These are phyloP conservation scores for Platyscelio sp. DNA, from an alignment of 2,888 invertebrate genomes.

Conservation along the genomic window DNA sequence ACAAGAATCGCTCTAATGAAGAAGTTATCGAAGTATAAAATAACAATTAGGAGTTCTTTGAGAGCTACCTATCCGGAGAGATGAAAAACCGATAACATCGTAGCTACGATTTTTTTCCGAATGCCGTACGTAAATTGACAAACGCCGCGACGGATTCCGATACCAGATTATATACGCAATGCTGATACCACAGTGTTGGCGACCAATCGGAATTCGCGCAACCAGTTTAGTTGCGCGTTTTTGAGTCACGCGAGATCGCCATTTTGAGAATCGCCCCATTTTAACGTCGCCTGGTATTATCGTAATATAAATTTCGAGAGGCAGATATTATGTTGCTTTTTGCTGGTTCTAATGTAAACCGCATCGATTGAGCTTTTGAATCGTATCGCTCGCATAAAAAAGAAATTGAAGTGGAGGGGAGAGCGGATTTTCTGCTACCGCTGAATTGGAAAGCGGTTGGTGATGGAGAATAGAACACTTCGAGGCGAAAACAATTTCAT, in stretches of 20 bases:
- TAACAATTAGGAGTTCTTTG: constrained; percentile 43
- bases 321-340: constrained; percentile 42
- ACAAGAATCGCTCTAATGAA: constrained; percentile 45
- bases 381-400: constrained; percentile 41
- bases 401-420: no score
- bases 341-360: constrained; percentile 30
- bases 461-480: no score
- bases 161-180: constrained; percentile 18
- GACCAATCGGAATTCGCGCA: constrained; percentile 33
- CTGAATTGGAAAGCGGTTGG: no score
- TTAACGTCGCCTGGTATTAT: no score
- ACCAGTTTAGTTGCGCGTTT: constrained; percentile 52
- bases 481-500: no score
- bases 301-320: constrained; percentile 12
- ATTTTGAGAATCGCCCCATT: constrained; percentile 40
- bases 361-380: constrained; percentile 49
- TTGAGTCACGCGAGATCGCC: constrained; percentile 10
- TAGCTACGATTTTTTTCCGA: not conserved
- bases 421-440: no score
- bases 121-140: not conserved
- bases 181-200: constrained; percentile 27
- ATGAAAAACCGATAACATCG: not conserved
- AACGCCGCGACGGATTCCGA: not conserved
- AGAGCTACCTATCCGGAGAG: not conserved
- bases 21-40: constrained; percentile 49